Evolutionary conservation across 2,113 vertebrate genomes (phyloP), one percentile per base, ranked within the genome.

Genomic region (Thinocorus orbignyianus): DNA sequence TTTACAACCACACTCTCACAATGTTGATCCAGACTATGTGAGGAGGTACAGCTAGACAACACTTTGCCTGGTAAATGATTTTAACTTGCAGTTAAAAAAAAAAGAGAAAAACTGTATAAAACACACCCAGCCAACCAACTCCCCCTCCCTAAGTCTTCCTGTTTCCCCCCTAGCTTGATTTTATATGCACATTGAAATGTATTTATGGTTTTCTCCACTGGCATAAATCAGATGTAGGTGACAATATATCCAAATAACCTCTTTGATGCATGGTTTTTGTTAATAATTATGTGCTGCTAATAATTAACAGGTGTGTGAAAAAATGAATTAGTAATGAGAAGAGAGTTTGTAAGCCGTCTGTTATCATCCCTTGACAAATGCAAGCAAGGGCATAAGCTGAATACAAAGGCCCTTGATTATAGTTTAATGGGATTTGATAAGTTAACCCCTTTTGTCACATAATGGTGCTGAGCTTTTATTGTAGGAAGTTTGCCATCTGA

Each of bases 291-390:
- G 91, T 97, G 95, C 89, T 95, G 93, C 91, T 95, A 96, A 95
- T 97, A 97, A 96, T 97, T 97, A 96, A 97, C 95, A 97, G 96
- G 95, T 97, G 95, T 96, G 89, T 96, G 93, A 95, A 97, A 93
- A 95, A 96, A 95, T 96, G 94, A 95, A 96, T 97, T 97, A 95
- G 86, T 96, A 96, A 97, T 96, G 96, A 96, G 95, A 77, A 95
- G 87, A 96, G 95, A 93, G 96, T 96, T 95, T 96, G 84, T 97
- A 95, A 95, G 91, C 95, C 78, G 93, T 96, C 96, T 97, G 96
- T 95, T 97, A 92, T 84, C 93, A 91, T 97, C 93, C 91, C 90
- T 87, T 96, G 95, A 96, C 87, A 95, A 95, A 95, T 97, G 93
- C 73, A 95, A 89, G 91, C 91, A 91, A 85, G 81, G 89, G 90